A percentile compares a stretch with the other conserved stretches of the same genome.
phyloP scores from a whole-genome alignment of 2,797 vertebrate genomes.

The Helicolenus hilgendorfi region DNA sequence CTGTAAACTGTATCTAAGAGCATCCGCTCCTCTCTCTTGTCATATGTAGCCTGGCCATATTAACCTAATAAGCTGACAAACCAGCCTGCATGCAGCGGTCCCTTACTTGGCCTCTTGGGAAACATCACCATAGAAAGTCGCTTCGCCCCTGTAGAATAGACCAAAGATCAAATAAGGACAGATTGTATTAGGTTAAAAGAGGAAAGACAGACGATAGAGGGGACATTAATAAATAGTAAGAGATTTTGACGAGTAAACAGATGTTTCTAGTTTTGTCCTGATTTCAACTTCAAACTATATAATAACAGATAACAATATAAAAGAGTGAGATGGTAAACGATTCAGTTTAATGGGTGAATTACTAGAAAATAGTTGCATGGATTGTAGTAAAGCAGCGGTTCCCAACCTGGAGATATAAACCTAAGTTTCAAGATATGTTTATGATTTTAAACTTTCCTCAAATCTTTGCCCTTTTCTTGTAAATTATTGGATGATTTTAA shows the following conservation, averaged over 20 bases:
- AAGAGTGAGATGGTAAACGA: not conserved
- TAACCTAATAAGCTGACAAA: constrained; percentile 32
- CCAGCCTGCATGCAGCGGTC: constrained; percentile 64
- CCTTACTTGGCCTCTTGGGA: constrained; percentile 90
- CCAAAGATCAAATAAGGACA: constrained; percentile 50
- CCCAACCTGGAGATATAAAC: not conserved
- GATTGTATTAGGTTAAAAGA: not conserved
- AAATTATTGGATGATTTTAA: no score
- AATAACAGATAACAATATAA: not conserved
- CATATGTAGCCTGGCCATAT: constrained; percentile 15
- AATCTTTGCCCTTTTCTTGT: not conserved
- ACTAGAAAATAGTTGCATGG: not conserved
- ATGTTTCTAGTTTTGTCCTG: not conserved
- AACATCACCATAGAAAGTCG: constrained; percentile 83
- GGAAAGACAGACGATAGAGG: not conserved
- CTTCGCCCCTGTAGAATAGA: constrained; percentile 84
- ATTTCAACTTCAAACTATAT: not conserved
- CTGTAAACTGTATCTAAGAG: constrained; percentile 5
- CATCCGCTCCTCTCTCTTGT: constrained; percentile 5
- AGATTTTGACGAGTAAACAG: not conserved
- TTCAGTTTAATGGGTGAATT: not conserved
- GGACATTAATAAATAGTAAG: not conserved
- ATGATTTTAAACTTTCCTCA: not conserved
- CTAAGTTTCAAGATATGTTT: not conserved
- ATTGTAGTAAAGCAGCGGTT: not conserved